Evolutionary conservation across 2,797 vertebrate species (phyloP).

Genomic region (Scleropages formosus): DNA sequence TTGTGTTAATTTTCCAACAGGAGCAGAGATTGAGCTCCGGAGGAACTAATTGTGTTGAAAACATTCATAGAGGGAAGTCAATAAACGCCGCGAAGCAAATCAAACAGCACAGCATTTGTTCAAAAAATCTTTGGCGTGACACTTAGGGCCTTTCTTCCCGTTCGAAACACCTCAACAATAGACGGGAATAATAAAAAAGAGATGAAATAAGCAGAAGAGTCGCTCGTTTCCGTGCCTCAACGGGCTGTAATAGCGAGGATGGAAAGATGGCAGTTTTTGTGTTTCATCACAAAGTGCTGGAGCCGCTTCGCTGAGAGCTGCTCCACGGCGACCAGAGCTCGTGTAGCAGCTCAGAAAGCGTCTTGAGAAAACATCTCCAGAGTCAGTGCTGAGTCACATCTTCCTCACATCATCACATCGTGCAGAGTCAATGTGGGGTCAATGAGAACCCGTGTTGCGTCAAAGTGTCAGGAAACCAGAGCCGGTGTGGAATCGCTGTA

Average conservation of each 20-base stretch:
- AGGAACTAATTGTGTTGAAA: neutral
- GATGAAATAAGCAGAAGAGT: neutral
- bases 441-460: no score
- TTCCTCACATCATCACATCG: no score
- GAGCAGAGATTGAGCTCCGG: neutral
- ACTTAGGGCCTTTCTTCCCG: no score
- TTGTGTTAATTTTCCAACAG: neutral
- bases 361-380: neutral
- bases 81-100: neutral
- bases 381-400: no score
- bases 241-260: neutral
- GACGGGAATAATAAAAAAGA: neutral
- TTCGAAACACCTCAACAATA: no score
- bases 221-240: neutral
- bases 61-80: neutral
- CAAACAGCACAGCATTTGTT: neutral
- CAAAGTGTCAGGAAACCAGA: no score
- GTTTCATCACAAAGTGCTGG: neutral
- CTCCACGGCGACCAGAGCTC: no score
- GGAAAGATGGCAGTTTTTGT: neutral
- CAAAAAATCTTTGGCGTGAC: neutral
- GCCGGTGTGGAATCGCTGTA: no score
- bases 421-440: no score
- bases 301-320: no score
- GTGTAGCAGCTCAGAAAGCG: no score